A percentile compares a stretch with the other conserved stretches of the same genome.
phyloP scores from a whole-genome alignment of 2,888 invertebrate species.

The Elgonia sp. region DNA sequence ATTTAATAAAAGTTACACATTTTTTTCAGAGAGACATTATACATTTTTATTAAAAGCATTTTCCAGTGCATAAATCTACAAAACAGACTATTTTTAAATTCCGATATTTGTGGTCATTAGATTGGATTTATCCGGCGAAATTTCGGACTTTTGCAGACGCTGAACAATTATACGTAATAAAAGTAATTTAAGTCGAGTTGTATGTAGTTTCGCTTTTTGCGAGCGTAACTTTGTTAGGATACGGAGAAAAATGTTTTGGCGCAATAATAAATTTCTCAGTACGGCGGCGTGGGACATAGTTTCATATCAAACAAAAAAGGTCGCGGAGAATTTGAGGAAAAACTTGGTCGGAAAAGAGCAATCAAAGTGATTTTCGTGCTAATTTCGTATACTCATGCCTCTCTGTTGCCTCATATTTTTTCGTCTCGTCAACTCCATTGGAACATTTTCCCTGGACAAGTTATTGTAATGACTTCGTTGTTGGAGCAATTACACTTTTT shows the following conservation, averaged over 20 bases:
- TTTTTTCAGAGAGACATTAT: too few relatives aligned
- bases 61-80: too few relatives aligned
- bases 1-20: too few relatives aligned
- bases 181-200: constrained; percentile 60
- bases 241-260: constrained; percentile 65
- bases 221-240: constrained; percentile 54
- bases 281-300: constrained; percentile 37
- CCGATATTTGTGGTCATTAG: constrained; percentile 10
- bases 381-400: constrained; percentile 40
- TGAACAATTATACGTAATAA: constrained; percentile 64
- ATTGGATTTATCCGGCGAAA: not conserved
- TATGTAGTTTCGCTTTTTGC: constrained; percentile 45
- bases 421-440: constrained; percentile 1
- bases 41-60: too few relatives aligned
- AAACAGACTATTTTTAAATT: not conserved
- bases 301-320: constrained; percentile 49
- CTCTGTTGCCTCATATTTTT: not conserved
- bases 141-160: constrained; percentile 35
- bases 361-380: constrained; percentile 62
- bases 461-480: constrained; percentile 18
- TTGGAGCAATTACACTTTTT: too few relatives aligned
- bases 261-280: constrained; percentile 64
- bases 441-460: not conserved
- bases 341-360: constrained; percentile 55
- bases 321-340: constrained; percentile 27